These are phyloP conservation scores for Gymnothorax javanicus DNA, from an alignment of 2,797 vertebrate genomes.

Conservation along the genomic window DNA sequence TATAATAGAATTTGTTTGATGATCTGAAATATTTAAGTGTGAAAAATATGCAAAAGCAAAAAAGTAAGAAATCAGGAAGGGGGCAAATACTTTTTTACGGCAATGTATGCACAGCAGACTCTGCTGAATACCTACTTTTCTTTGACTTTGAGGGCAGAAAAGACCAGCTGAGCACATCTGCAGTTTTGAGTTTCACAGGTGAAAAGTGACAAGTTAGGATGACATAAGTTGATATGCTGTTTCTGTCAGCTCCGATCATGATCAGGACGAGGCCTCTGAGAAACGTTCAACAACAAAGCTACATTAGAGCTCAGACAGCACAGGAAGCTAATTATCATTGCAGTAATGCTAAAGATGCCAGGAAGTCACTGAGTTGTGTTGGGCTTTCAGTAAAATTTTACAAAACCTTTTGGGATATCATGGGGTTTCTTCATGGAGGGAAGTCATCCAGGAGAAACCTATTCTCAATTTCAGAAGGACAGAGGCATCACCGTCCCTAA, in stretches of 20 bases:
- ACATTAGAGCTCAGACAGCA: not conserved
- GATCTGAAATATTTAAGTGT: no score
- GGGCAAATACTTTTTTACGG: not conserved
- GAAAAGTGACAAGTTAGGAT: not conserved
- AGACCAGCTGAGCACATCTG: not conserved
- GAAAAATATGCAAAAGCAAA: no score
- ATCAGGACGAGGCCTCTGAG: not conserved
- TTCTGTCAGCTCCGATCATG: not conserved
- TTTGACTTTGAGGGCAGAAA: not conserved
- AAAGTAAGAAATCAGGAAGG: no score
- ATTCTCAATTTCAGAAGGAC: not conserved
- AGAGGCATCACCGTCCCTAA: not conserved
- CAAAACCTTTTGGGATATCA: not conserved
- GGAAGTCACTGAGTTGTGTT: not conserved
- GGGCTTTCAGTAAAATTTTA: not conserved
- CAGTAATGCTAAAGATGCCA: not conserved
- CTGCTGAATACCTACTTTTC: not conserved
- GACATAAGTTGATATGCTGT: not conserved
- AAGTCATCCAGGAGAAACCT: not conserved
- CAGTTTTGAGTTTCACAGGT: not conserved
- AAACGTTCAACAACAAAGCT: not conserved
- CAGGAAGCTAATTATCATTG: not conserved
- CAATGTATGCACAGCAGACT: not conserved
- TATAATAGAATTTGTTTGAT: no score
- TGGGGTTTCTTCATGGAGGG: not conserved